These are phyloP conservation scores for Onychorhynchus coronatus DNA, from an alignment of 2,113 vertebrate species.

Conservation along the genomic window DNA sequence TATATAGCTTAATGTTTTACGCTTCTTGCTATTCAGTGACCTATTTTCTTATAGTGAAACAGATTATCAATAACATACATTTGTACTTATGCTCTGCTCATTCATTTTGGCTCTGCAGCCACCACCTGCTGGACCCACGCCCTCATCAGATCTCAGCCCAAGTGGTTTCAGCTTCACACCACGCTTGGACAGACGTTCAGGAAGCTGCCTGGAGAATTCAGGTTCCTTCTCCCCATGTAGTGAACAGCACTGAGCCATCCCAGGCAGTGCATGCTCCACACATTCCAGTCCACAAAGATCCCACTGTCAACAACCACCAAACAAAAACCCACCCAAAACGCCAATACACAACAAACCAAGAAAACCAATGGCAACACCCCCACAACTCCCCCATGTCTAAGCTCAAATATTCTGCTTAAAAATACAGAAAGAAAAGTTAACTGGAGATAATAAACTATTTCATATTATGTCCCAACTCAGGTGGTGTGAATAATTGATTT, in stretches of 20 bases:
- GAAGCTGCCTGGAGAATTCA: not conserved
- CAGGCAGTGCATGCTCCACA: not conserved
- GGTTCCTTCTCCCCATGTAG: not conserved
- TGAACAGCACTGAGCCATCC: not conserved
- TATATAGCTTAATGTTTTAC: not conserved
- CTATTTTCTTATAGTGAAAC: not conserved
- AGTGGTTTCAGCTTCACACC: not conserved
- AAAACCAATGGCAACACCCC: not conserved
- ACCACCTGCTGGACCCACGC: no score
- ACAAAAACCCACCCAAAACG: not conserved
- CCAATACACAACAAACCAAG: not conserved
- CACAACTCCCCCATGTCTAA: accelerated
- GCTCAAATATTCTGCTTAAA: not conserved
- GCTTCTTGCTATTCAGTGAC: not conserved
- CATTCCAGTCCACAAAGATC: not conserved
- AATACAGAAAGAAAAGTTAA: not conserved
- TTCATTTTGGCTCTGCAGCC: not conserved
- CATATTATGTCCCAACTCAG: not conserved
- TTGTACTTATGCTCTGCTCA: not conserved
- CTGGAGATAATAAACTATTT: not conserved
- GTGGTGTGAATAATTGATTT: conserved; percentile 28
- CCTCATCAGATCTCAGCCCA: not conserved
- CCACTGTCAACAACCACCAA: not conserved
- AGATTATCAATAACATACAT: not conserved
- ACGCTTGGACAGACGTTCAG: not conserved